Evolutionary conservation across 2,113 vertebrate species (phyloP), one percentile per base, ranked within the genome.

Genomic region (Xyrauchen texanus): DNA sequence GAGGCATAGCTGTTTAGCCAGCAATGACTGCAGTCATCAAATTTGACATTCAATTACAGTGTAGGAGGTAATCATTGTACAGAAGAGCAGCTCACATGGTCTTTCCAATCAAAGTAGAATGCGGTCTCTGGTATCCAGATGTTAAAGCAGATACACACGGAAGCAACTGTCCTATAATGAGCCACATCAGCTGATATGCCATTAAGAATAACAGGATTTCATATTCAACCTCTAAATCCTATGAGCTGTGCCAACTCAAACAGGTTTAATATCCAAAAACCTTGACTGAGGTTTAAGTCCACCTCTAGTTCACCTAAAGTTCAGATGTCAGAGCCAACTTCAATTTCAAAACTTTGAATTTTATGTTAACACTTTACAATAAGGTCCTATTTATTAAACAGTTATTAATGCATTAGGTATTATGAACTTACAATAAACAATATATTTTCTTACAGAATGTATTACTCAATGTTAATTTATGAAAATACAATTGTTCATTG

Each of bases 1-100:
- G 69, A 57, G 68, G 10, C n/a, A 52, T 51, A 42, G 49, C 49
- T 5, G 16, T 5, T 69, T 53, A 53, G 21, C 42, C 51, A 44
- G 49, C 4, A 68, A 12, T 68, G 66, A 68, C 47, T 51, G 66
- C 49, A n/a, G 68, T 58, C 8, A 72, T 72, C 69, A 72, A 45
- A 72, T 72, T 16, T 72, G 69, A 72, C 69, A 72, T 72, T 72
- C 53, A 72, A 34, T 34, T 34, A 34, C 21, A 34, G 21, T 34
- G 21, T 34, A 34, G 21, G 21, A 34, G 21, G 21, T 34, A 34
- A 34, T 34, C 21, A 34, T 34, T 34, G 21, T 34, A 34, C 21
- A 34, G 21, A 34, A 34, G 21, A 34, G 21, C 42, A 58, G 52
- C 34, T 68, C 46, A 57, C 12, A n/a, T 45, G 4, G 53, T 6